Base-by-base conservation (phyloP, 2,113 vertebrate species). In the Oophaga pumilio region DNA sequence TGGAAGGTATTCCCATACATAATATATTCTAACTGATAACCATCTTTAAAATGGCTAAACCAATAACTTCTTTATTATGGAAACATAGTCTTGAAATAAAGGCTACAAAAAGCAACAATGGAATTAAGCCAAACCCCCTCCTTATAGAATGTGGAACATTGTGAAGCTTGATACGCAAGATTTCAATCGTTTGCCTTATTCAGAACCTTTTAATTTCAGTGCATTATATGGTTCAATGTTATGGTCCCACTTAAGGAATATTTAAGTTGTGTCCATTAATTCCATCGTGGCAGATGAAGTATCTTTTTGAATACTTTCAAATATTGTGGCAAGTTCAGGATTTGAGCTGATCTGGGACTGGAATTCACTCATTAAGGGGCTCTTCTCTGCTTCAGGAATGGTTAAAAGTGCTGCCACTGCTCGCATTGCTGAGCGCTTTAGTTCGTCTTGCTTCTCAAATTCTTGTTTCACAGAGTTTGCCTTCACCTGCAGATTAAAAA, bases 231-330 rank as follows among this genome's bases (percentile, higher is more conserved):
- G 93, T 95, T 96, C 94, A 93, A 95, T 92, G 90, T 90, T 93
- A 96, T 92, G 95, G 95, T 95, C 95, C 95, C 92, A 90, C 82
- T 85, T 91, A 92, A 91, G 91, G 92, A 92, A 90, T 90, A 93
- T 93, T 91, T 99, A 99, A 93, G 97, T 99, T 94, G 98, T 99
- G 97, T 99, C 98, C 98, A 99, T 99, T 91, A 97, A 99, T 94
- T 99, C 98, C 96, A 99, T 97, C 93, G 97, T 99, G 94, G 97
- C 95, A 28, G 97, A 98, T 90, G 96, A 97, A 84, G 98, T 98
- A 96, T 99, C 98, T 94, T 98, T 97, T 92, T 99, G 98, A 95
- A 99, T 99, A 92, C 97, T 98, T 93, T 99, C 98, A 89, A 99
- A 99, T 94, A 99, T 99, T 93, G 98, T 96, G 53, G 98, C 98